These are phyloP conservation scores for Oscheius onirici DNA, from an alignment of 2,888 invertebrate species.

Conservation along the genomic window DNA sequence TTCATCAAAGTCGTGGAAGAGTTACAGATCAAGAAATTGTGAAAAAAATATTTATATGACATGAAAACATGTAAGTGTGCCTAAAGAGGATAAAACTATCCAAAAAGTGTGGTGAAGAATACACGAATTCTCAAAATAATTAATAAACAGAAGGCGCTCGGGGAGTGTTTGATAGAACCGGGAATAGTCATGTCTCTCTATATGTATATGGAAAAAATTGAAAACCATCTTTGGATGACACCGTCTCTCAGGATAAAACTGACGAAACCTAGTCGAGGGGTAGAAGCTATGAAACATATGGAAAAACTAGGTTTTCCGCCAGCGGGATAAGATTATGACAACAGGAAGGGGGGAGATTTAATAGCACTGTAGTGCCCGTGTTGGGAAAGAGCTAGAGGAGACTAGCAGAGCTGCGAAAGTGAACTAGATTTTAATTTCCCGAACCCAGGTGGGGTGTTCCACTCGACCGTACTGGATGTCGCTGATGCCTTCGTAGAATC, in stretches of 20 bases:
- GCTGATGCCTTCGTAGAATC: constrained; percentile 81
- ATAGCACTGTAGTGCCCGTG: constrained; percentile 22
- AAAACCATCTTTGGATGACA: constrained; percentile 9
- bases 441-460: constrained; percentile 24
- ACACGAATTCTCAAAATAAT: neutral
- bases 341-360: constrained; percentile 9
- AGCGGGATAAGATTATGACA: constrained; percentile 32
- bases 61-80: neutral
- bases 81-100: neutral
- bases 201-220: neutral
- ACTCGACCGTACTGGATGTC: constrained; percentile 77
- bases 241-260: constrained; percentile 18
- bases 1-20: too few species aligned
- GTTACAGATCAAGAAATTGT: too few species aligned
- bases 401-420: neutral
- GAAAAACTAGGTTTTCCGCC: constrained; percentile 21
- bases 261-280: constrained; percentile 1
- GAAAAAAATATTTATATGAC: too few species aligned
- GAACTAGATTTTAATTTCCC: constrained; percentile 21
- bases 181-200: too few species aligned
- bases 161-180: neutral
- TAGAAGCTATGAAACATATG: neutral
- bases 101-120: neutral
- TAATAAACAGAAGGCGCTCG: neutral
- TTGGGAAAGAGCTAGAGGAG: neutral